Evolutionary conservation across 2,888 invertebrate species (phyloP).

Genomic region (Oeneis ivallda): DNA sequence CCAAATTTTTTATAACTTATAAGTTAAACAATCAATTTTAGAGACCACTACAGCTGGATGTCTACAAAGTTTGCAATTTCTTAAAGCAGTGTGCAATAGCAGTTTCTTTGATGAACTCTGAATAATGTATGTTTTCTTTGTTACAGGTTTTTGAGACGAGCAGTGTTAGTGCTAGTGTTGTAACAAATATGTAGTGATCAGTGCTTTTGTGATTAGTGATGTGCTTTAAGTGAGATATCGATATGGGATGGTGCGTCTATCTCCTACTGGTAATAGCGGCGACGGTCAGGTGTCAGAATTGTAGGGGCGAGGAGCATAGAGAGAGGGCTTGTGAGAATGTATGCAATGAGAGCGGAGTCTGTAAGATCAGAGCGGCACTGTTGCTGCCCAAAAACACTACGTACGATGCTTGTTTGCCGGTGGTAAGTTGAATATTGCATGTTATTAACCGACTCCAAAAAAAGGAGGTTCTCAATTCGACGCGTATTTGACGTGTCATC

Average conservation of each 20-base stretch:
- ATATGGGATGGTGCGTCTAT: constrained; percentile 59
- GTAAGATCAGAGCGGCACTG: constrained; percentile 84
- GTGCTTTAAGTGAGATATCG: constrained; percentile 45
- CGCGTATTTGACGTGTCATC: too few relatives aligned
- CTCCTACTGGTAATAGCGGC: constrained; percentile 46
- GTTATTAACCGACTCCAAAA: too few relatives aligned
- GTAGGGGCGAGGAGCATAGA: constrained; percentile 63
- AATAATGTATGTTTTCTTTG: constrained; percentile 10
- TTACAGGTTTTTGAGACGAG: constrained; percentile 26
- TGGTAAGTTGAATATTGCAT: constrained; percentile 66
- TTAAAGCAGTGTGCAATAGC: too few relatives aligned
- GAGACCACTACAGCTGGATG: too few relatives aligned
- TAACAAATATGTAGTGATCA: constrained; percentile 38
- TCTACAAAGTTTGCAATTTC: too few relatives aligned
- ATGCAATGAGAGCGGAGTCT: constrained; percentile 73
- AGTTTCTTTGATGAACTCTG: too few relatives aligned
- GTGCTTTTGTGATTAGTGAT: constrained; percentile 42
- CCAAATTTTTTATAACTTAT: too few relatives aligned
- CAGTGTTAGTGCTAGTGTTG: constrained; percentile 31
- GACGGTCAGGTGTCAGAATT: constrained; percentile 55
- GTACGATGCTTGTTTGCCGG: constrained; percentile 78
- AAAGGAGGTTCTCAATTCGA: too few relatives aligned
- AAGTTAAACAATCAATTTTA: too few relatives aligned
- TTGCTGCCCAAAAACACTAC: constrained; percentile 83
- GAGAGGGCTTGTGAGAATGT: constrained; percentile 71